These are phyloP conservation scores for Chamaetylas fuelleborni DNA, from an alignment of 2,113 vertebrate species.

Conservation along the genomic window DNA sequence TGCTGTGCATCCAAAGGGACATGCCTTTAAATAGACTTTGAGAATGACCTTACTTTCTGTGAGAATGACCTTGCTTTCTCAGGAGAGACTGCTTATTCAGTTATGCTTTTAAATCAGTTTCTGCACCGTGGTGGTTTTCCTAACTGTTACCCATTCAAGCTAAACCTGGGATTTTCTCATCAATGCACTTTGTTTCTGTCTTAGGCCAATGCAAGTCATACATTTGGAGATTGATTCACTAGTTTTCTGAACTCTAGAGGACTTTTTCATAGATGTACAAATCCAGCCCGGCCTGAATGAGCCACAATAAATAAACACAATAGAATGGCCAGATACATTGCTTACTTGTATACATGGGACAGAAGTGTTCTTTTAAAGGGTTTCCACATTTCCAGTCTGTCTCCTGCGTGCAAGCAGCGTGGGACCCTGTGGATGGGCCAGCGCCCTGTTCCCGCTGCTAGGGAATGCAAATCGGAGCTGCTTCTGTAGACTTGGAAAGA, in stretches of 20 bases:
- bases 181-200: not conserved
- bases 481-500: not conserved
- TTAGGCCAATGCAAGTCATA: not conserved
- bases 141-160: not conserved
- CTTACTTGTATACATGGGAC: not conserved
- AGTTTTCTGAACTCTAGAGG: not conserved
- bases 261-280: not conserved
- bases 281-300: not conserved
- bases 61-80: not conserved
- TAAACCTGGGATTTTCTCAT: not conserved
- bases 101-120: not conserved
- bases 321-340: not conserved
- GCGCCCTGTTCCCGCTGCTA: not conserved
- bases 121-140: not conserved
- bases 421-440: not conserved
- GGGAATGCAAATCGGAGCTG: not conserved
- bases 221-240: not conserved
- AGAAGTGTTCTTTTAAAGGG: not conserved
- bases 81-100: not conserved
- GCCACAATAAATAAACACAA: not conserved
- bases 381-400: not conserved
- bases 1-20: not conserved
- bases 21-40: not conserved
- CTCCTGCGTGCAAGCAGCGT: fast-evolving
- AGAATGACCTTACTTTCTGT: not conserved